These are phyloP conservation scores for Lophura nycthemera DNA, from an alignment of 2,113 vertebrate species.

Conservation along the genomic window DNA sequence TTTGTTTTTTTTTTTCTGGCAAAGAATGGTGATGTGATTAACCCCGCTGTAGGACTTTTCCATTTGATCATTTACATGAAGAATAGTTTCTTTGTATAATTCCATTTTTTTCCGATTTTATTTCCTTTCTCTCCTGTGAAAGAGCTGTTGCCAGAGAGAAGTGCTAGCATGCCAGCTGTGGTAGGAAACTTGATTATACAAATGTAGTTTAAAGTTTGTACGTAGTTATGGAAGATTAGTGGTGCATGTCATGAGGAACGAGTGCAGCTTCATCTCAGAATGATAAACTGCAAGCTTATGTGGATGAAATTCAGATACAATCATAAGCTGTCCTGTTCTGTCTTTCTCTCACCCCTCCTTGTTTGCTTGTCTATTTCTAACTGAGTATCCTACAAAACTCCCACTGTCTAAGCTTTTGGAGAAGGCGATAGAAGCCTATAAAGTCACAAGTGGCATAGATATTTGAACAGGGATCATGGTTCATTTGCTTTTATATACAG, in stretches of 20 bases:
- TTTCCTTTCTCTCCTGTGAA: neutral
- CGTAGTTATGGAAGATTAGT: slow-evolving; percentile 25
- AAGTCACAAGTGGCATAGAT: neutral
- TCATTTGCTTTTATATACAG: neutral
- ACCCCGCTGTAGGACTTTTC: neutral
- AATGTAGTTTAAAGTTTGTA: slow-evolving; percentile 15
- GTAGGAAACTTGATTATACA: slow-evolving; percentile 57
- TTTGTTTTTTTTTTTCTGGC: neutral
- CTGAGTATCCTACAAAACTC: neutral
- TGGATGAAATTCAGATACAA: slow-evolving; percentile 8
- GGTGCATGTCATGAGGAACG: neutral
- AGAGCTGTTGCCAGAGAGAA: neutral
- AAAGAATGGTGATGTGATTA: neutral
- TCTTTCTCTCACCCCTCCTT: neutral
- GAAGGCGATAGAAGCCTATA: neutral
- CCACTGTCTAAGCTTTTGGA: neutral
- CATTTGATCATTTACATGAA: neutral
- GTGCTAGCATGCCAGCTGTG: neutral
- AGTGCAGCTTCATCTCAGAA: slow-evolving; percentile 16
- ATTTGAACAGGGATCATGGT: neutral
- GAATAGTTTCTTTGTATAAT: neutral
- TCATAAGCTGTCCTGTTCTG: neutral
- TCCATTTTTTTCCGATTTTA: neutral
- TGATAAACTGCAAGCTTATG: neutral
- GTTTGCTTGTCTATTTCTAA: neutral